Evolutionary conservation across 1,140 invertebrate genomes (phyloP).

Genomic region (Alviniconcha marisindica): DNA sequence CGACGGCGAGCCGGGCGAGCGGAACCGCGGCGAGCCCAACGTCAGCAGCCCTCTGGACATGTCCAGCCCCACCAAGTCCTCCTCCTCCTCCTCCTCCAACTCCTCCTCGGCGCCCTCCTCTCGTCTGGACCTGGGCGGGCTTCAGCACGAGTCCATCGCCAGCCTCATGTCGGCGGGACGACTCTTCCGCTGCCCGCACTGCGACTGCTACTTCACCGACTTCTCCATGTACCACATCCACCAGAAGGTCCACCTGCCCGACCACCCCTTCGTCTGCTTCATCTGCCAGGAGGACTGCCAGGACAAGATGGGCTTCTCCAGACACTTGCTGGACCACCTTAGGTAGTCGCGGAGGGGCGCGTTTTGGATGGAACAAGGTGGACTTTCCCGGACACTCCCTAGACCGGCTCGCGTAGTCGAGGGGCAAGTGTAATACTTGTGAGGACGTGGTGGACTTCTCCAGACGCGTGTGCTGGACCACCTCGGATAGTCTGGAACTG

Average conservation of each 20-base stretch:
- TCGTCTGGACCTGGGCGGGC: constrained; percentile 44
- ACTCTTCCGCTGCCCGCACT: constrained; percentile 68
- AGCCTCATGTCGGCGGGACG: constrained; percentile 59
- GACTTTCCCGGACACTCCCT: too few species aligned
- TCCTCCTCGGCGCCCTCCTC: constrained; percentile 29
- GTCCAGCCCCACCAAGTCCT: constrained; percentile 33
- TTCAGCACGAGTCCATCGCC: constrained; percentile 60
- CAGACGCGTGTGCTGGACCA: too few species aligned
- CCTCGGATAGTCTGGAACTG: too few species aligned
- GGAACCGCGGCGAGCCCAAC: constrained; percentile 9
- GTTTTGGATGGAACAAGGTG: too few species aligned
- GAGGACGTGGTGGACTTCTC: too few species aligned
- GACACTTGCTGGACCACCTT: constrained; percentile 69
- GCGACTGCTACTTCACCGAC: constrained; percentile 70
- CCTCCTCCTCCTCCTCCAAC: too few species aligned
- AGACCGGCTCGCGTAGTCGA: too few species aligned
- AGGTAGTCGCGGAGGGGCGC: constrained; percentile 28
- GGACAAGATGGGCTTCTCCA: constrained; percentile 65
- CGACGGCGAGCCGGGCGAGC: constrained; percentile 4
- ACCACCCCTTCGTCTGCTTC: constrained; percentile 66
- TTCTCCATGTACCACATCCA: constrained; percentile 71
- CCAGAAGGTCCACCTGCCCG: constrained; percentile 64
- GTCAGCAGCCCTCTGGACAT: constrained; percentile 4
- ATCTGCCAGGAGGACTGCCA: constrained; percentile 69
- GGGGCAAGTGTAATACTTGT: too few species aligned